Base-by-base conservation (phyloP, 2,888 invertebrate genomes). In the Platycheirus albimanus region DNA sequence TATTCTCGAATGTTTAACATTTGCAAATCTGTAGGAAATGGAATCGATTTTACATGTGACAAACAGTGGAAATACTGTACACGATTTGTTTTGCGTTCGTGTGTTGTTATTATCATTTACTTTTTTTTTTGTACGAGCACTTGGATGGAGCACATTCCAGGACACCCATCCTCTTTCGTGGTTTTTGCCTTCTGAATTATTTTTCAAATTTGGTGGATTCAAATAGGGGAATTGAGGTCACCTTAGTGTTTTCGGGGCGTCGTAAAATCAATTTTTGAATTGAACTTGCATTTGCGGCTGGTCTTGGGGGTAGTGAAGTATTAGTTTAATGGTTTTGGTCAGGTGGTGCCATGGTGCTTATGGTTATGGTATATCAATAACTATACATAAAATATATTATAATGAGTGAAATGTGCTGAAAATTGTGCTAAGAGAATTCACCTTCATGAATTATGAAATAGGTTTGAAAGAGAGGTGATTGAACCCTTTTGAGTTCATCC, bases 1-100 rank as follows among this genome's bases (percentile, higher is more conserved):
- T 77, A 77, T 61, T 24, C 71, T 56, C 52, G 30, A 77, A 72
- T 81, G 81, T 77, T 66, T 17, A 77, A 81, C 81, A 81, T 81
- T 81, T 72, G 61, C 71, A 77, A 81, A 81, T 81, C 77, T 77
- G 71, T 61, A 81, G 81, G 61, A 81, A 71, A 72, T 66, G 54
- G 67, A 81, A 81, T 81, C 81, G 81, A 81, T 77, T 81, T 72
- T 77, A 77, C 77, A 81, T 77, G 81, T 71, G 81, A 81, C 81
- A 77, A 71, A 71, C 81, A 67, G 67, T 69, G 30, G 56, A 54
- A 67, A 54, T 45, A 28, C 24, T 15, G 36, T 71, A 52, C 41
- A 45, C 47, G 67, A 47, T 71, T 70, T 77, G 66, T 64, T 74
- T 74, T 41, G 19, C 51, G 33, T 71, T 71, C 61, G 30, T 61